Evolutionary conservation across 2,888 invertebrate species (phyloP), one percentile per base, ranked within the genome.

Genomic region (Gerris lacustris): DNA sequence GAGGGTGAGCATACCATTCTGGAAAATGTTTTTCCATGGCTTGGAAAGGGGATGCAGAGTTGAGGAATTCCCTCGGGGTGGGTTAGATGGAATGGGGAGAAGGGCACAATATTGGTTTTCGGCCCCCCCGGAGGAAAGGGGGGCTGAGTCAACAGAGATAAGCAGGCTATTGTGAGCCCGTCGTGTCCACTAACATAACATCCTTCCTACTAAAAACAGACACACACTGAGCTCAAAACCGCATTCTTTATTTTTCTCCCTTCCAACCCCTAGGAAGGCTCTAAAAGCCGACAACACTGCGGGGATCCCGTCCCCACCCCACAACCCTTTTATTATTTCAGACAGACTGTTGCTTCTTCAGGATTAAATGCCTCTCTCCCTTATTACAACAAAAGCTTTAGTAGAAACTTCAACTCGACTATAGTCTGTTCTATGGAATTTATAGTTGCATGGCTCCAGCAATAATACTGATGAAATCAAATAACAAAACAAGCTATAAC

Each of bases 91-190:
- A 31, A 31, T 31, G 31, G 31, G 31, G 31, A 31, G 31, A 31
- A 31, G 15, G 55, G 55, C 55, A 55, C 55, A 55, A 55, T 55
- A 55, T 55, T 55, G 55, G 55, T 55, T 55, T 55, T 55, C 15
- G 9, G 55, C 55, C 55, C 55, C 55, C 9, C 9, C 11, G 55
- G 55, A 11, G 55, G 55, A 55, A 15, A 15, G 9, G 55, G 55
- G 55, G 55, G 55, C 55, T 55, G 55, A 55, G 55, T 55, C 55
- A 55, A 55, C 55, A 55, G 11, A 55, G 55, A 55, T 55, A 55
- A 55, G 55, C 55, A 55, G 55, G 11, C 55, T 15, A 55, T 55
- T 55, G 55, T 55, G 55, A 11, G 55, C 55, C 15, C 15, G 55
- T 15, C 55, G 15, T 55, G 55, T 55, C 55, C 55, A 55, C 55